These are phyloP conservation scores for Lithophane ornitopus DNA, from an alignment of 2,888 invertebrate species.

Conservation along the genomic window DNA sequence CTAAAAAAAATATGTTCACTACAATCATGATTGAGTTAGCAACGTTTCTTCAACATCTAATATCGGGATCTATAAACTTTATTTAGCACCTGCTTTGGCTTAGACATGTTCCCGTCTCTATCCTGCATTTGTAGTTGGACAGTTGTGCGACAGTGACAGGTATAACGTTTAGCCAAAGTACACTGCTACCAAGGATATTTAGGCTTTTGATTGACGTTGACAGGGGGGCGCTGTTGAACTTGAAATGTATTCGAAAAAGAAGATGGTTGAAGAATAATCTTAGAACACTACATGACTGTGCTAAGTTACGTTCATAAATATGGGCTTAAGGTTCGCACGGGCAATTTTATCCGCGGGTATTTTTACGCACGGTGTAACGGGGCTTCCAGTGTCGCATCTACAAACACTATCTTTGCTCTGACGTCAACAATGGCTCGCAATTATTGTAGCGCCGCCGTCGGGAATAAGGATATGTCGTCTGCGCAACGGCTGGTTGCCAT, in stretches of 20 bases:
- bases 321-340: no score
- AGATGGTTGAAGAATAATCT: background rate
- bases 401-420: conserved; percentile 61
- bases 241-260: background rate
- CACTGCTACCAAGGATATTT: background rate
- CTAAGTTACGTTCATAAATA: background rate
- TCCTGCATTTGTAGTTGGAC: background rate
- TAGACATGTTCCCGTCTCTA: background rate
- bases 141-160: no score
- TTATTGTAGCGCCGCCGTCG: conserved; percentile 75
- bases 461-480: conserved; percentile 81
- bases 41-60: background rate
- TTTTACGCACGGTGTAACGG: no score
- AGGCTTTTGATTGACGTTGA: background rate
- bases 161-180: background rate
- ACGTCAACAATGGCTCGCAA: conserved; percentile 72
- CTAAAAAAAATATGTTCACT: background rate
- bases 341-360: no score
- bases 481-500: conserved; percentile 57
- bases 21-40: background rate
- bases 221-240: background rate
- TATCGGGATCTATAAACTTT: background rate
- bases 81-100: background rate
- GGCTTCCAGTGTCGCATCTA: conserved; percentile 36
- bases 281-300: background rate